Base-by-base conservation (phyloP, 2,113 vertebrate species). In the Myrmophylax atrothorax region DNA sequence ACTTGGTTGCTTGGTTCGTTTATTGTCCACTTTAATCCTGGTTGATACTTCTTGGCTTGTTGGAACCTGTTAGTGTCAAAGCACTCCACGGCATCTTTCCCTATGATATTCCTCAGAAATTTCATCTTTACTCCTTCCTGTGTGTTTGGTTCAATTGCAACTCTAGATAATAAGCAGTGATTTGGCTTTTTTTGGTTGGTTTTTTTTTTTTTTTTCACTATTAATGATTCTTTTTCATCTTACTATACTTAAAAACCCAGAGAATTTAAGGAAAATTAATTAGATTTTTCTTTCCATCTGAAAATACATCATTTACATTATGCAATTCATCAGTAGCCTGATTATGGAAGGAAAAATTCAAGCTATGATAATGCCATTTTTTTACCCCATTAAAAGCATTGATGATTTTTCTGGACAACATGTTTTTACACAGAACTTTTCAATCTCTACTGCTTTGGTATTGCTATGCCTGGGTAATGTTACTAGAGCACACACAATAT, bases 11-110 rank as follows among this genome's bases (percentile, higher is more conserved):
- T 91, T 80, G 14, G 16, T 64, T 59, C 49, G 46, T 89, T 66
- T 76, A 68, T 83, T 91, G 49, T 85, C 78, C 91, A 4, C 38
- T 89, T 89, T 95, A 95, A 96, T 83, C 74, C 63, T 3, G 3
- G 37, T 50, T 87, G 74, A 90, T 87, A 58, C 23, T 87, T 89
- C 89, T 84, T 87, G 66, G 69, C 89, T 94, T 94, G 53, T 79
- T 94, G 74, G 58, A 91, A 95, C 53, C 53, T 93, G 81, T 87
- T 64, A 73, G 40, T 69, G 53, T 87, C 53, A 93, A 92, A 82
- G 26, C n/a, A 58, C 40, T 82, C n/a, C 7, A 12, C 0, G 5
- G 25, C n/a, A 68, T 90, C 28, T 79, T 40, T 75, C 28, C 14
- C 10, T 46, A 23, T 26, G 74, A 55, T 38, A 87, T 84, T 79